Conservation (phyloP, 2,113 vertebrate genomes). For the Pterophyllum scalare region DNA sequence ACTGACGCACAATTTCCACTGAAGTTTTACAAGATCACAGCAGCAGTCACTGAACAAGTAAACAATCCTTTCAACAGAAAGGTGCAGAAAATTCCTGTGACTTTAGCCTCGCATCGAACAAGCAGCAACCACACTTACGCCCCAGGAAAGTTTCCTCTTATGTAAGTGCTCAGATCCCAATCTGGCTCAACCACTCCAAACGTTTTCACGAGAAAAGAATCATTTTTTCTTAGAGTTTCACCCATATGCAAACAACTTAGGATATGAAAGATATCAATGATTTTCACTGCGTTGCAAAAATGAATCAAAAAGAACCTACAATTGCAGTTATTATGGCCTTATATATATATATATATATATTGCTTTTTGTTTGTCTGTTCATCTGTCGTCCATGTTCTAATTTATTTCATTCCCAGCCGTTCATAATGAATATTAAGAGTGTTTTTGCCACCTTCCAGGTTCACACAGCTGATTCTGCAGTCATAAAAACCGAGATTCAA, state of each 20-base stretch:
- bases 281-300: background rate
- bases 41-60: background rate
- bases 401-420: background rate
- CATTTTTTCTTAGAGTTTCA: background rate
- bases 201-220: background rate
- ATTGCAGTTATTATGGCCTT: background rate
- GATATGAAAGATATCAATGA: background rate
- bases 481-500: constrained; percentile 24
- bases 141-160: background rate
- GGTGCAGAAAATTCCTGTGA: background rate
- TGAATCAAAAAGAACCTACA: background rate
- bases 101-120: constrained; percentile 1
- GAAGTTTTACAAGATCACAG: background rate
- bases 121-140: background rate
- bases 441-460: constrained; percentile 24
- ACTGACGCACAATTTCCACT: constrained; percentile 42
- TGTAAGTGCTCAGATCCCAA: background rate
- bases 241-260: background rate
- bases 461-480: background rate
- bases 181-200: background rate
- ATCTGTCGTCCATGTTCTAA: background rate
- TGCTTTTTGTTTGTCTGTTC: too few relatives aligned
- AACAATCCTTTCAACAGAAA: constrained; percentile 3
- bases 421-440: background rate
- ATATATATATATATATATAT: background rate